These are phyloP conservation scores for Hipparchia sbordonii DNA, from an alignment of 2,888 invertebrate genomes.

Conservation along the genomic window DNA sequence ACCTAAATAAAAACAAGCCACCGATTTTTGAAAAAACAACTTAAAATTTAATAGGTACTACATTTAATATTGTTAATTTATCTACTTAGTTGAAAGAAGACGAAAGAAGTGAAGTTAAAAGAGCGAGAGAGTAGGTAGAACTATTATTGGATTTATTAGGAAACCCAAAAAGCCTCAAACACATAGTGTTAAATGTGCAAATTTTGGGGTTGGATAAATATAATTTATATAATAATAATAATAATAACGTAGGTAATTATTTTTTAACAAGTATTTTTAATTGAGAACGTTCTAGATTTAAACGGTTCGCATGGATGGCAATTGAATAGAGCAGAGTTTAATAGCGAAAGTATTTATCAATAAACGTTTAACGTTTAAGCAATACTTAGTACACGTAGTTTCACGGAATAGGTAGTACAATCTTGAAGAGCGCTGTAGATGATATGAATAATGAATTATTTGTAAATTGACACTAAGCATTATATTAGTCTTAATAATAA, in stretches of 20 bases:
- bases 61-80: too few species aligned
- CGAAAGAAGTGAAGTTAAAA: too few species aligned
- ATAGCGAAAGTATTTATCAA: conserved; percentile 12
- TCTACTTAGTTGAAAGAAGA: too few species aligned
- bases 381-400: conserved; percentile 5
- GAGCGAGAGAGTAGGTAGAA: background rate
- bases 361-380: conserved; percentile 16
- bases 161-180: background rate
- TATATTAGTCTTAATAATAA: conserved; percentile 4
- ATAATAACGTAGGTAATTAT: conserved; percentile 1
- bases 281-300: background rate
- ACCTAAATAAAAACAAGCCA: too few species aligned
- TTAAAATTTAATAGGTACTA: too few species aligned
- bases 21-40: too few species aligned
- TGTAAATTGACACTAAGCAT: conserved; percentile 11
- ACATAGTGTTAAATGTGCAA: conserved; percentile 3
- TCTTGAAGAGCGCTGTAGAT: background rate
- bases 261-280: background rate
- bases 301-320: background rate
- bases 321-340: background rate
- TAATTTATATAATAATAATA: background rate
- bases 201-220: conserved; percentile 2
- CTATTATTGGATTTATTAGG: background rate
- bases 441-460: conserved; percentile 5
- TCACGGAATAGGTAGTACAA: background rate